Percentiles rank a stretch among this genome's conserved stretches.
Evolutionary conservation across 1,140 invertebrate species (phyloP).

Genomic region (Sitodiplosis mosellana): DNA sequence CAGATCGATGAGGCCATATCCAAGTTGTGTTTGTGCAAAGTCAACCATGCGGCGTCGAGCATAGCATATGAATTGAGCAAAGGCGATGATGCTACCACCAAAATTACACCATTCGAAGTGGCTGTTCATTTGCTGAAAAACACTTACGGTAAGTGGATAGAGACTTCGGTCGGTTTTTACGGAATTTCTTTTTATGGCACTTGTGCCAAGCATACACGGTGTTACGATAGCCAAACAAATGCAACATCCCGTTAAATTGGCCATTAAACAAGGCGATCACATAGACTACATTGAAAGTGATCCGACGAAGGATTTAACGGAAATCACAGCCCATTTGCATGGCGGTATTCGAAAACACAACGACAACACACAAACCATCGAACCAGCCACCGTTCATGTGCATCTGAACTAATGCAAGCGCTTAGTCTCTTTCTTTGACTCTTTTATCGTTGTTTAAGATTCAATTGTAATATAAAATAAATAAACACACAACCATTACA

Average conservation of each 20-base stretch:
- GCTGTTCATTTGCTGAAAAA: constrained; percentile 39
- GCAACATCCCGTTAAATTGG: not conserved
- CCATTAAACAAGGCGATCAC: not conserved
- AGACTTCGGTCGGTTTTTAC: too few relatives aligned
- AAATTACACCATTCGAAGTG: constrained; percentile 38
- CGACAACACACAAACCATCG: too few relatives aligned
- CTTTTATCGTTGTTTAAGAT: too few relatives aligned
- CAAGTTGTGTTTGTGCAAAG: not conserved
- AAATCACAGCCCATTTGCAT: too few relatives aligned
- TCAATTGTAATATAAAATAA: too few relatives aligned
- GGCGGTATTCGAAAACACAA: too few relatives aligned
- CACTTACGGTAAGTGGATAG: constrained; percentile 30
- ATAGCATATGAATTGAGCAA: constrained; percentile 15
- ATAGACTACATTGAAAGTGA: not conserved
- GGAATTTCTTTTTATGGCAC: not conserved
- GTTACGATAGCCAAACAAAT: not conserved
- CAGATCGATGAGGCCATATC: constrained; percentile 26
- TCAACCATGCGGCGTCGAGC: too few relatives aligned
- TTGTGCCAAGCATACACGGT: not conserved
- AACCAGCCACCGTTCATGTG: too few relatives aligned
- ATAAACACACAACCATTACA: too few relatives aligned
- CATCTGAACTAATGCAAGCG: too few relatives aligned
- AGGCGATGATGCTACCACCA: constrained; percentile 32
- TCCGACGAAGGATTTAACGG: too few relatives aligned
- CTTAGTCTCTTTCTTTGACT: too few relatives aligned